Conservation (phyloP, 2,113 vertebrate genomes). For the Erythrolamprus reginae region DNA sequence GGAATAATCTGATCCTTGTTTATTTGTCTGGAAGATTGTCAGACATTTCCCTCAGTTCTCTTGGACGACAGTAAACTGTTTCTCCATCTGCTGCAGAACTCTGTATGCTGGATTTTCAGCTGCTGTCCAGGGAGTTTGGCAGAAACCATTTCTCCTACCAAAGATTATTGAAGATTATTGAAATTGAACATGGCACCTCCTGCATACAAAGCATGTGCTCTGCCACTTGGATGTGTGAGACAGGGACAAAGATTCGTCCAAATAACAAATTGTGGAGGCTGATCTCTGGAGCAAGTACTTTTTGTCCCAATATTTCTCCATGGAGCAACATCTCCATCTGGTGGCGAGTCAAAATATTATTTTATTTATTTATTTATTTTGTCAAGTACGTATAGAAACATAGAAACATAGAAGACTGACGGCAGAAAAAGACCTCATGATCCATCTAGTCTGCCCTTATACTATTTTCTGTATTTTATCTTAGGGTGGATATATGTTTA, state of each 20-base stretch:
- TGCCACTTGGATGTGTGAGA: not conserved
- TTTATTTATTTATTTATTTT: no score
- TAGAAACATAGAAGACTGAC: no score
- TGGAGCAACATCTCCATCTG: slow-evolving; percentile 4
- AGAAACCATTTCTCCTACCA: not conserved
- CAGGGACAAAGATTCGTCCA: not conserved
- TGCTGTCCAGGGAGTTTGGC: not conserved
- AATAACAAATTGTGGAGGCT: not conserved
- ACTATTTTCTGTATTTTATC: no score
- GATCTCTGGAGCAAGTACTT: not conserved
- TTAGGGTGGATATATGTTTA: no score
- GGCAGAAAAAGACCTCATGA: no score
- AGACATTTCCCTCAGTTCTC: not conserved
- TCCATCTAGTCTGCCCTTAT: no score
- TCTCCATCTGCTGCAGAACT: not conserved
- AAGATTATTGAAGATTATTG: not conserved
- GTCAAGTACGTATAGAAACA: no score
- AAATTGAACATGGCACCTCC: not conserved
- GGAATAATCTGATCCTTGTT: not conserved
- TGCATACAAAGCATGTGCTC: not conserved
- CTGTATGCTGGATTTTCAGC: not conserved
- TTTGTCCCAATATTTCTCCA: not conserved
- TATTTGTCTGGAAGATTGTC: not conserved
- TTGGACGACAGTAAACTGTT: not conserved
- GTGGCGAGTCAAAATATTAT: not conserved